phyloP scores from a whole-genome alignment of 2,888 invertebrate species.

The Dasysyrphus tricinctus region DNA sequence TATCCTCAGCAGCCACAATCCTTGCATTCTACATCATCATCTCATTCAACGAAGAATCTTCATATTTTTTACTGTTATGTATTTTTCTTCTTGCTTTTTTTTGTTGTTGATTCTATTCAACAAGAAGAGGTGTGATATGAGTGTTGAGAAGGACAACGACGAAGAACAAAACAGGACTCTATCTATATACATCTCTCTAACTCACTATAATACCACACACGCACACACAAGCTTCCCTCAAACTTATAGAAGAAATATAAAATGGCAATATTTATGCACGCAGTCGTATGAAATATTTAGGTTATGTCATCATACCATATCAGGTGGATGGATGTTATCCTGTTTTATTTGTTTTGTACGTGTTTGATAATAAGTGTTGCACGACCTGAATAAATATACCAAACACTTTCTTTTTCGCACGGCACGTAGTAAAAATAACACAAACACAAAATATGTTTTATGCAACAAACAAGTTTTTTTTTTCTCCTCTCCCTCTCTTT shows the following conservation, averaged over 20 bases:
- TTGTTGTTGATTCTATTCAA: background rate
- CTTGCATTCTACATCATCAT: slow-evolving; percentile 21
- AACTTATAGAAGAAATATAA: slow-evolving; percentile 41
- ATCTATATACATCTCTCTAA: slow-evolving; percentile 6
- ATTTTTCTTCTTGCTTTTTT: background rate
- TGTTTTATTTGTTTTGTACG: slow-evolving; percentile 76
- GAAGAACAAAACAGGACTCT: slow-evolving; percentile 17
- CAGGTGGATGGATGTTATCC: slow-evolving; percentile 75
- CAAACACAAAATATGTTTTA: slow-evolving; percentile 43
- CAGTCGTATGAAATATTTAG: slow-evolving; percentile 75
- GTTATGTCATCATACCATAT: slow-evolving; percentile 76
- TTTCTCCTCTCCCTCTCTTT: background rate
- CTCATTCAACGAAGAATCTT: slow-evolving; percentile 41
- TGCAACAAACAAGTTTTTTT: slow-evolving; percentile 25
- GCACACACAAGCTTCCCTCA: slow-evolving; percentile 4
- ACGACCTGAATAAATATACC: slow-evolving; percentile 75
- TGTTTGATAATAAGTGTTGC: slow-evolving; percentile 76
- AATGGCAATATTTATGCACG: slow-evolving; percentile 75
- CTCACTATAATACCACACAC: slow-evolving; percentile 7
- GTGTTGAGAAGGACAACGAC: slow-evolving; percentile 50
- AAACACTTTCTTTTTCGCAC: slow-evolving; percentile 72
- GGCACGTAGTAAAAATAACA: slow-evolving; percentile 74
- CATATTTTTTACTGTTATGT: slow-evolving; percentile 45
- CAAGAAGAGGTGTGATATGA: slow-evolving; percentile 69
- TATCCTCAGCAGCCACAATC: background rate